Evolutionary conservation across 2,888 invertebrate genomes (phyloP).

Genomic region (Volucella zonaria): DNA sequence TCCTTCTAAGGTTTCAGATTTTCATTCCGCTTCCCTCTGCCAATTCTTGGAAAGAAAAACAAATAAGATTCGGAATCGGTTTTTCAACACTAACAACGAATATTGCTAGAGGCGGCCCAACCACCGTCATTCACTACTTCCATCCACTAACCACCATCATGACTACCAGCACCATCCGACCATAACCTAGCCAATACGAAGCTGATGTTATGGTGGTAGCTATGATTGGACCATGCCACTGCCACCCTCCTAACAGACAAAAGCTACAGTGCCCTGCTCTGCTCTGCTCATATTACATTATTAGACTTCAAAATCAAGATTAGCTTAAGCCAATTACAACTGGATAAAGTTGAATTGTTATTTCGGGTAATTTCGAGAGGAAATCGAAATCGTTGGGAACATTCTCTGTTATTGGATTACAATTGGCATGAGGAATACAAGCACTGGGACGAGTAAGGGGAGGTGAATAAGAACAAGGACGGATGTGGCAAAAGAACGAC

Average conservation of each 20-base stretch:
- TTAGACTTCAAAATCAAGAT: constrained; percentile 74
- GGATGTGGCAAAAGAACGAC: no score
- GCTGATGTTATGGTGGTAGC: not conserved
- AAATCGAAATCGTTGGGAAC: constrained; percentile 70
- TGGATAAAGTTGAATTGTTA: constrained; percentile 74
- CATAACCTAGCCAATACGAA: constrained; percentile 30
- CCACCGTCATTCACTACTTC: constrained; percentile 8
- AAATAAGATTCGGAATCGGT: constrained; percentile 68
- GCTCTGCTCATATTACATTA: constrained; percentile 70
- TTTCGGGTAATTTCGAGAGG: constrained; percentile 72
- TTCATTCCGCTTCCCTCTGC: constrained; percentile 32
- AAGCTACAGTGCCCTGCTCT: constrained; percentile 44
- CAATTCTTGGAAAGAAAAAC: constrained; percentile 49
- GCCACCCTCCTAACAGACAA: constrained; percentile 48
- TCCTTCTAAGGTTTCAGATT: constrained; percentile 47
- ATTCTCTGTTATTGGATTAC: constrained; percentile 69
- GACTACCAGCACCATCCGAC: not conserved
- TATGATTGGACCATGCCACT: constrained; percentile 24
- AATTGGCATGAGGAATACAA: constrained; percentile 65
- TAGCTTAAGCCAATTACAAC: constrained; percentile 74
- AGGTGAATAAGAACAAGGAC: not conserved
- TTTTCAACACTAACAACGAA: constrained; percentile 73
- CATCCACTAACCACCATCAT: not conserved
- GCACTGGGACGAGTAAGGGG: not conserved
- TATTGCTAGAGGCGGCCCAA: constrained; percentile 65